Evolutionary conservation across 2,113 vertebrate genomes (phyloP).

Genomic region (Mirounga angustirostris): DNA sequence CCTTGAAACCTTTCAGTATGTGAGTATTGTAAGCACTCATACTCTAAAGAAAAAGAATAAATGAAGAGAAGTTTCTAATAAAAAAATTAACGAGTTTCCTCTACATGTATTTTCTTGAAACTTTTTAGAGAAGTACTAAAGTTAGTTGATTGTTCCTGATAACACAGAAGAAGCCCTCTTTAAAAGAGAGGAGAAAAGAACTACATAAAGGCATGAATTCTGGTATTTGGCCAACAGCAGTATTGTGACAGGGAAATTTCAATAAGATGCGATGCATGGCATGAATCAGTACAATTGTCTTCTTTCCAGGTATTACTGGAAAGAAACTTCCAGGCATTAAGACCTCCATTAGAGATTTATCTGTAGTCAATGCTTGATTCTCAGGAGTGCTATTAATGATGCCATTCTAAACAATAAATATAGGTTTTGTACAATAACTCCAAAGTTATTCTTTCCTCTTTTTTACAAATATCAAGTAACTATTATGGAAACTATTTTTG

Average conservation of each 20-base stretch:
- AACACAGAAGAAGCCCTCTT: neutral
- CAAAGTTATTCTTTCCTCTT: constrained; percentile 5
- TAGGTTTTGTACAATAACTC: neutral
- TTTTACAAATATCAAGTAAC: neutral
- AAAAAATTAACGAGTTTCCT: neutral
- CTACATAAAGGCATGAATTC: neutral
- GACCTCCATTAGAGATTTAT: neutral
- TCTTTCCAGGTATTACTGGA: constrained; percentile 25
- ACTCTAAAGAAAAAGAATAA: neutral
- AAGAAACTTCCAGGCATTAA: constrained; percentile 37
- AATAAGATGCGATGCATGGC: neutral
- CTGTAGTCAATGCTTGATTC: neutral
- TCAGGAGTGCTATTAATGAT: neutral
- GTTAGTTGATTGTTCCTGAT: neutral
- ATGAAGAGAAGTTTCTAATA: neutral
- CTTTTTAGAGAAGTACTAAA: neutral
- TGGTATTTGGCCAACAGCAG: neutral
- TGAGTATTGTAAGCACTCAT: constrained; percentile 1
- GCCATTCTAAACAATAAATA: neutral
- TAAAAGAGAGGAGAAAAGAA: neutral
- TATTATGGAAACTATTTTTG: neutral
- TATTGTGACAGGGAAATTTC: neutral
- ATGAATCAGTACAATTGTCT: neutral
- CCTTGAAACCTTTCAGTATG: constrained; percentile 16
- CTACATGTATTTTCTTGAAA: neutral